Evolutionary conservation across 37 sponge, comb jelly and placozoan genomes (phyloP), one percentile per base, ranked within the genome.

Genomic region (Cladorhizidae sp.): DNA sequence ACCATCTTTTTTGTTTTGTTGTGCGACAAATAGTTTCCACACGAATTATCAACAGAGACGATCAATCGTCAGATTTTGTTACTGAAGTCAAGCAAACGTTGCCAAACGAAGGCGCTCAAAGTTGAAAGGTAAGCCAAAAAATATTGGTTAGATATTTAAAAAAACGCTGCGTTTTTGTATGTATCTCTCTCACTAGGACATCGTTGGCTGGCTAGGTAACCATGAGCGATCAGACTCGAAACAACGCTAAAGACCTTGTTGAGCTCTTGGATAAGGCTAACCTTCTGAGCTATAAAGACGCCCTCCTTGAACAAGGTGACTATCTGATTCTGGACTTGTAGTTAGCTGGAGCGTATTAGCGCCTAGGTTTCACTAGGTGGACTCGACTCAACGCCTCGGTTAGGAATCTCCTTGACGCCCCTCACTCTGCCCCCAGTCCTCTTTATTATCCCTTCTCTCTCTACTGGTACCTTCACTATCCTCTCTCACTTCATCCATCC

Each of bases 261-360:
- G 32, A 29, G 3, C 65, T 88, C 49, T 83, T 93, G 0, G 64
- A 61, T 8, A 52, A 72, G 50, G 86, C 80, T 40, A 93, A 93
- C 55, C 83, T 93, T 29, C 68, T 89, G 52, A 61, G 40, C 14
- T 93, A 93, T 72, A 67, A 83, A 57, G 35, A 42, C 41, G 59
- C 73, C 9, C 67, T 93, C 9, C 80, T 89, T 37, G 86, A 89
- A 41, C 83, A 89, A 78, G 92, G 85, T 77, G 38, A 28, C n/a
- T n/a, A n/a, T n/a, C n/a, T n/a, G n/a, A n/a, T n/a, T n/a, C n/a
- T n/a, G n/a, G n/a, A n/a, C n/a, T n/a, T n/a, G n/a, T n/a, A n/a
- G n/a, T n/a, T n/a, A n/a, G n/a, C n/a, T n/a, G n/a, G n/a, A n/a
- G n/a, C n/a, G n/a, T n/a, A n/a, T n/a, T n/a, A n/a, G n/a, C n/a